phyloP scores from a whole-genome alignment of 1,140 invertebrate species.

The Dendroctonus valens region DNA sequence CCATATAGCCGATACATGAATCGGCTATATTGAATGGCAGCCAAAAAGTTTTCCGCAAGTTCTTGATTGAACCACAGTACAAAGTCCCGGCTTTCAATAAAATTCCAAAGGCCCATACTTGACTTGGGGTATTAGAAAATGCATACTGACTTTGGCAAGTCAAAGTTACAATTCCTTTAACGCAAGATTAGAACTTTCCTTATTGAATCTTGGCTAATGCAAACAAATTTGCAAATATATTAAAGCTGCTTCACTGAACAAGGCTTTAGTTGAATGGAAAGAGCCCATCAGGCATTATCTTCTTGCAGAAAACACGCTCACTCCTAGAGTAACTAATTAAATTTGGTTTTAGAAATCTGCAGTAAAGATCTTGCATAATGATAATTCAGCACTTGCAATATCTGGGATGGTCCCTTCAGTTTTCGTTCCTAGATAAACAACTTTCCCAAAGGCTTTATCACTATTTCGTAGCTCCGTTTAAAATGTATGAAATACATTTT shows the following conservation, averaged over 20 bases:
- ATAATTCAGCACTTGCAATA: no score
- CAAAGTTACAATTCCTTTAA: no score
- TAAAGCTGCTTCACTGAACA: constrained; percentile 17
- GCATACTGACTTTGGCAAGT: neutral
- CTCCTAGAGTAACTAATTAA: no score
- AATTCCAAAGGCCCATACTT: no score
- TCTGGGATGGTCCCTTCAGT: constrained; percentile 6
- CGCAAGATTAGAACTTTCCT: constrained; percentile 10
- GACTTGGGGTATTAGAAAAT: no score
- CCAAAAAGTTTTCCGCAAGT: no score
- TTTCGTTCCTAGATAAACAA: constrained; percentile 24
- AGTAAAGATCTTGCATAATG: no score
- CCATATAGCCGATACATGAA: no score
- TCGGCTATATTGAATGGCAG: no score
- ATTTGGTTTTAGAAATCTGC: no score
- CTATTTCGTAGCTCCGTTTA: constrained; percentile 25
- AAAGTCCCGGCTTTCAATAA: no score
- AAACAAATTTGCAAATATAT: constrained; percentile 17
- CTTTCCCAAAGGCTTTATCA: constrained; percentile 24
- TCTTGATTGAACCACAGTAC: no score
- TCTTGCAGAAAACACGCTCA: constrained; percentile 6
- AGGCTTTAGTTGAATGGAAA: constrained; percentile 13
- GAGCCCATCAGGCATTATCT: constrained; percentile 8
- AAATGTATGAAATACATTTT: constrained; percentile 34
- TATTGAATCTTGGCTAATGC: constrained; percentile 12